These are phyloP conservation scores for Yponomeuta malinellus DNA, from an alignment of 2,888 invertebrate genomes.

Conservation along the genomic window DNA sequence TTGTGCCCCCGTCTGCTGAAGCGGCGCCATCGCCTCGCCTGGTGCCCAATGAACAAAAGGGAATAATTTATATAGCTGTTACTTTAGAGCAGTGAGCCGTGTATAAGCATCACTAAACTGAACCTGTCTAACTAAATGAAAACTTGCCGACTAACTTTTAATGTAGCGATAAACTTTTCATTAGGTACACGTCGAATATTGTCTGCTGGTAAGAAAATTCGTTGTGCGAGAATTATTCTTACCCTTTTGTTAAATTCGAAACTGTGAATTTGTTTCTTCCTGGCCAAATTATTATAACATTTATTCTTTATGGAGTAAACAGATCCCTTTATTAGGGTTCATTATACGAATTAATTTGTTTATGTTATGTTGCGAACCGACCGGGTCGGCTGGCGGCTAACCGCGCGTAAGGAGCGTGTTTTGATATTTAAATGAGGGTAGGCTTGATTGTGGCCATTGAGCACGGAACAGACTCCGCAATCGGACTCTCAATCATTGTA, in stretches of 20 bases:
- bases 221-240: conserved; percentile 53
- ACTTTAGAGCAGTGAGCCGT: conserved; percentile 15
- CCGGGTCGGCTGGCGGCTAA: conserved; percentile 43
- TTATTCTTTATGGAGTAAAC: conserved; percentile 73
- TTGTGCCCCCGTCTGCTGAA: conserved; percentile 10
- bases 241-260: conserved; percentile 60
- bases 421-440: conserved; percentile 73
- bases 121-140: conserved; percentile 34
- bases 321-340: conserved; percentile 72
- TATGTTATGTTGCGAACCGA: conserved; percentile 64
- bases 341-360: conserved; percentile 76
- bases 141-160: conserved; percentile 24
- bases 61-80: conserved; percentile 8
- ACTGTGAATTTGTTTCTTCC: conserved; percentile 63
- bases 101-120: conserved; percentile 2
- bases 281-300: conserved; percentile 71
- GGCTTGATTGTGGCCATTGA: conserved; percentile 61
- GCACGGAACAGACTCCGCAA: background rate
- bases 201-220: conserved; percentile 47
- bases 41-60: conserved; percentile 14
- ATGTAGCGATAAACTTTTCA: conserved; percentile 37
- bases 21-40: background rate
- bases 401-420: conserved; percentile 61
- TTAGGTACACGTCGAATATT: conserved; percentile 33
- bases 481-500: background rate